Evolutionary conservation across 1,140 invertebrate species (phyloP), one percentile per base, ranked within the genome.

Genomic region (Solenopsis fugax): DNA sequence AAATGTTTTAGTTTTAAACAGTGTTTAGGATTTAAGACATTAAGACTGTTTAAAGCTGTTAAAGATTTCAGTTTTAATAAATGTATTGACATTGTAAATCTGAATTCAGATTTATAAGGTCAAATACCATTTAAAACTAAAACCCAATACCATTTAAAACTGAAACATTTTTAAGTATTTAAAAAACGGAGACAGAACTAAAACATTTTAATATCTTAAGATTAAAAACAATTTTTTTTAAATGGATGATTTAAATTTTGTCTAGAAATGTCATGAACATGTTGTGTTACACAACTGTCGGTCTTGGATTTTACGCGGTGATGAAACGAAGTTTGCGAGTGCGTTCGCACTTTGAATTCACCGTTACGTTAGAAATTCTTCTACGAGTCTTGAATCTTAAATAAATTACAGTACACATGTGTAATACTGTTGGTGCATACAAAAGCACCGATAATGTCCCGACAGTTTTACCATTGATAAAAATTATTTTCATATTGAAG

Each of bases 351-450:
- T 48, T 78, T 52, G 29, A 80, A 80, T 80, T 54, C 48, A 45
- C 60, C 60, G 76, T 52, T 67, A 80, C 0, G 4, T 16, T 67
- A 54, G 45, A 67, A 80, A 67, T n/a, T 80, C 34, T 13, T 12
- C 4, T 37, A 52, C 60, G 29, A 41, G 18, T 37, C 29, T 37
- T 52, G 76, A 80, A 67, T 80, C 24, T 45, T 76, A 76, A 60
- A 45, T 58, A 18, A 21, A 60, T 58, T 60, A 37, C 7, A 16
- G 4, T 21, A 24, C 56, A 13, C 21, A 45, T 65, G 12, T 58
- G 4, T 16, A 76, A 58, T 76, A 37, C 72, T 18, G 18, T 41
- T 5, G 48, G 10, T 62, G 45, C 29, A 54, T 65, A 24, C 41
- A 48, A 64, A 77, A 37, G 24, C 37, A 34, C 5, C 4, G 58